Percentiles rank a stretch among this genome's conserved stretches.
Evolutionary conservation across 2,888 invertebrate species (phyloP).

Genomic region (Diploptera punctata): DNA sequence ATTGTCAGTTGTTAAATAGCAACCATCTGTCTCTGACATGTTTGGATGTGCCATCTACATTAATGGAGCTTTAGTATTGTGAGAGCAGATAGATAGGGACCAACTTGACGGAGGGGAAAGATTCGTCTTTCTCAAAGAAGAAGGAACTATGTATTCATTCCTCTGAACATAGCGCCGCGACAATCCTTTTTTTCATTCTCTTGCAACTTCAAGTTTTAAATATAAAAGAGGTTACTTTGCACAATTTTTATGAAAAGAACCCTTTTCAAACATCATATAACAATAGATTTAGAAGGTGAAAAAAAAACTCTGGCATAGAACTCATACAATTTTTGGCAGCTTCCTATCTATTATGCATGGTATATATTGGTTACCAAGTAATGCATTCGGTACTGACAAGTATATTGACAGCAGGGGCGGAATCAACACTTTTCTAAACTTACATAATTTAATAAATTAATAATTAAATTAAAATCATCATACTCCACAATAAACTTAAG

Average conservation of each 20-base stretch:
- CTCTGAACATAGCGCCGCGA: not conserved
- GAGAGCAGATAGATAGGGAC: slow-evolving; percentile 7
- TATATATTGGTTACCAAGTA: slow-evolving; percentile 21
- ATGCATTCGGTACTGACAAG: slow-evolving; percentile 40
- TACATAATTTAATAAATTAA: too few species aligned
- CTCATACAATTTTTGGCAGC: slow-evolving; percentile 16
- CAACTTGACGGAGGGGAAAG: not conserved
- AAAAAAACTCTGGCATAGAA: not conserved
- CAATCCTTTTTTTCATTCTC: slow-evolving; percentile 20
- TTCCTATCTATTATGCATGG: slow-evolving; percentile 31
- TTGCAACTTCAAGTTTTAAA: slow-evolving; percentile 7
- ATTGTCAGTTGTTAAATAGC: slow-evolving; percentile 39
- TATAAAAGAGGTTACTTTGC: slow-evolving; percentile 40
- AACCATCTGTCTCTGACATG: slow-evolving; percentile 41
- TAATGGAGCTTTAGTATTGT: slow-evolving; percentile 28
- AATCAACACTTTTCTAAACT: too few species aligned
- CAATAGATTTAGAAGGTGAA: slow-evolving; percentile 9
- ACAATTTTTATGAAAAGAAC: slow-evolving; percentile 24
- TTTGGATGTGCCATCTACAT: slow-evolving; percentile 40
- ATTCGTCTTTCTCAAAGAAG: not conserved
- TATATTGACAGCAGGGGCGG: slow-evolving; percentile 29
- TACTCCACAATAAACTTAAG: too few species aligned
- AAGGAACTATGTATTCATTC: slow-evolving; percentile 14
- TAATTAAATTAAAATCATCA: too few species aligned
- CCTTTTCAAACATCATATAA: not conserved